These are phyloP conservation scores for Thalassoma bifasciatum DNA, from an alignment of 2,113 vertebrate species.

Conservation along the genomic window DNA sequence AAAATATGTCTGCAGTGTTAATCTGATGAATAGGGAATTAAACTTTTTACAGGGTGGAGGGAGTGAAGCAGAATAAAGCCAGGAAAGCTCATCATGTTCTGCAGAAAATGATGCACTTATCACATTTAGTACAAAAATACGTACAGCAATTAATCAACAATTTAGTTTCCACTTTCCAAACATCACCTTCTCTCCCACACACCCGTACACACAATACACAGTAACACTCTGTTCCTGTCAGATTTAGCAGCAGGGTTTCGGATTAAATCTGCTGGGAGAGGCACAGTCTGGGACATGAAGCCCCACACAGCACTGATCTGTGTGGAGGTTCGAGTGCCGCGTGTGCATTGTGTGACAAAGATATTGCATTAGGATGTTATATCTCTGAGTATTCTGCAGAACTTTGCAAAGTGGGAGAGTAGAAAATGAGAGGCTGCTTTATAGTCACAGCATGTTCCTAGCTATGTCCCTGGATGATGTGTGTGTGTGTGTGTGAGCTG, in stretches of 20 bases:
- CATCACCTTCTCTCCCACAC: background rate
- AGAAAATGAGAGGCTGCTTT: conserved; percentile 1
- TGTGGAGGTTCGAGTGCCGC: background rate
- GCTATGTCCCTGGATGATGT: conserved; percentile 8
- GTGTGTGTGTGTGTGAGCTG: conserved; percentile 3
- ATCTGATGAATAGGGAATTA: too few relatives aligned
- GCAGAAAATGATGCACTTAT: background rate
- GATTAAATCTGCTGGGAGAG: conserved; percentile 62
- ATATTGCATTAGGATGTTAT: background rate
- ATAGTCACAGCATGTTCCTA: conserved; percentile 7
- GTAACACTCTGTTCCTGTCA: conserved; percentile 55
- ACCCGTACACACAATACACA: background rate
- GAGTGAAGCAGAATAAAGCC: background rate
- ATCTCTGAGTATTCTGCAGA: background rate
- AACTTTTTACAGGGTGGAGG: background rate
- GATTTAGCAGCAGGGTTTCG: conserved; percentile 66
- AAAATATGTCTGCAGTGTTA: background rate
- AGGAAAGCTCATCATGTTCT: background rate
- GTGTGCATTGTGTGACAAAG: conserved; percentile 7
- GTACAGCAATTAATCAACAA: conserved; percentile 9
- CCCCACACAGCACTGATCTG: conserved; percentile 10
- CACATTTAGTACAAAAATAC: conserved; percentile 3
- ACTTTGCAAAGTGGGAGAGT: conserved; percentile 10
- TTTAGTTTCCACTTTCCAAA: conserved; percentile 11
- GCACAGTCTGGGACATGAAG: conserved; percentile 26